A percentile compares a stretch with the other conserved stretches of the same genome.
These are phyloP conservation scores for Notolabrus celidotus DNA, from an alignment of 2,797 vertebrate species.

Conservation along the genomic window DNA sequence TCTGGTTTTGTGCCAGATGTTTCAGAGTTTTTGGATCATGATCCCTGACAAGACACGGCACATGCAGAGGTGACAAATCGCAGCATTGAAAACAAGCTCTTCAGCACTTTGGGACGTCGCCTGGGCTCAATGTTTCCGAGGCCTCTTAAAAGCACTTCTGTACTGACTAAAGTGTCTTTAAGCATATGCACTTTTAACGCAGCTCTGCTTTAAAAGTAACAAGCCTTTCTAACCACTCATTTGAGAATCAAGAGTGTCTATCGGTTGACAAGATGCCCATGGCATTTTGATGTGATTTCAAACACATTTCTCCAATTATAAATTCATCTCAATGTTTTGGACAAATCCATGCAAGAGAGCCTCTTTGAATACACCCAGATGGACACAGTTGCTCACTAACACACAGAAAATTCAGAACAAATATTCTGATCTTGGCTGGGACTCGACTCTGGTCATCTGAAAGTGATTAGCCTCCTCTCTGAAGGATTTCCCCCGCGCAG, in stretches of 20 bases:
- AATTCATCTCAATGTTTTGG: conserved; percentile 63
- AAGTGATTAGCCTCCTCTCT: conserved; percentile 83
- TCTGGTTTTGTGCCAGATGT: conserved; percentile 53
- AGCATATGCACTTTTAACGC: conserved; percentile 11
- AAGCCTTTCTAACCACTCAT: background rate
- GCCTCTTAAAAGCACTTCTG: conserved; percentile 20
- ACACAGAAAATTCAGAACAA: conserved; percentile 29
- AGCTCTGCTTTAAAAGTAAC: background rate
- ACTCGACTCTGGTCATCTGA: conserved; percentile 84
- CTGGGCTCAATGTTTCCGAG: conserved; percentile 19
- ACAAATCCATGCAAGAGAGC: conserved; percentile 43
- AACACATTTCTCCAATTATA: conserved; percentile 68
- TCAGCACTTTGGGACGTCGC: conserved; percentile 38
- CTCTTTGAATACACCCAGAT: conserved; percentile 41
- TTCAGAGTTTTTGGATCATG: conserved; percentile 44
- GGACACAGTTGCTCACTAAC: conserved; percentile 18
- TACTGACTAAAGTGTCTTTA: conserved; percentile 13
- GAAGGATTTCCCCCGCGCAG: conserved; percentile 79
- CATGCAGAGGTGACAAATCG: conserved; percentile 50
- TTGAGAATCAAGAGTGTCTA: conserved; percentile 8
- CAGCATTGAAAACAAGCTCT: conserved; percentile 24
- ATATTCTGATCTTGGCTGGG: conserved; percentile 58
- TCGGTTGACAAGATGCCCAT: conserved; percentile 20
- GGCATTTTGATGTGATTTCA: conserved; percentile 32
- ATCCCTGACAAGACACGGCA: conserved; percentile 41